Evolutionary conservation across 2,888 invertebrate species (phyloP), one percentile per base, ranked within the genome.

Genomic region (Nomada ruficornis): DNA sequence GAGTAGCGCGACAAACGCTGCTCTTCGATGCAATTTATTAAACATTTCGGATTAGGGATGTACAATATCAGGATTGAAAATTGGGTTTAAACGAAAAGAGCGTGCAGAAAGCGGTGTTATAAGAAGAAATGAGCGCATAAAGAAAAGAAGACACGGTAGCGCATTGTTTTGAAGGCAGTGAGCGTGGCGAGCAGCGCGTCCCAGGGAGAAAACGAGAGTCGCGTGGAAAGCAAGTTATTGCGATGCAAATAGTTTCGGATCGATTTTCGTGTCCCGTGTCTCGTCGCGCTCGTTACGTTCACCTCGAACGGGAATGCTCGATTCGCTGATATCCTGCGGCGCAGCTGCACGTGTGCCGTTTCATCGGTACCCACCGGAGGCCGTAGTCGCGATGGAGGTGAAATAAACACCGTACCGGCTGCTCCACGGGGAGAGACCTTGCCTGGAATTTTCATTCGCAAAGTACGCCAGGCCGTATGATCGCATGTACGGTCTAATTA

Each of bases 141-240:
- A 60, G 29, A 63, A 69, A 62, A 52, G 42, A 29, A 64, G 29
- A 36, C 29, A n/a, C 36, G 50, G 44, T n/a, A 15, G 1, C 3
- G 20, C 44, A 23, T 80, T 68, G 62, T 80, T 77, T 75, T 63
- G 77, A 62, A 72, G 72, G 63, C 59, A 79, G 57, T 52, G 55
- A 73, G 60, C 75, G 62, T 47, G 62, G 20, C 55, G 69, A 64
- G 77, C 70, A 36, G 36, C 7, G 76, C 75, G 85, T 60, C 84
- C 81, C 83, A 63, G 23, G 71, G 86, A 85, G 87, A 87, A 88
- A 88, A 86, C 88, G 81, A 83, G 85, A 86, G 81, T 82, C 69
- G 63, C 77, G 82, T 82, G 80, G 77, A 80, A 86, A 88, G 88
- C 88, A 71, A 82, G 77, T 73, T 67, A 72, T 72, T 75, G 72